Evolutionary conservation across 2,888 invertebrate genomes (phyloP).

Genomic region (Drosophila barbarae): DNA sequence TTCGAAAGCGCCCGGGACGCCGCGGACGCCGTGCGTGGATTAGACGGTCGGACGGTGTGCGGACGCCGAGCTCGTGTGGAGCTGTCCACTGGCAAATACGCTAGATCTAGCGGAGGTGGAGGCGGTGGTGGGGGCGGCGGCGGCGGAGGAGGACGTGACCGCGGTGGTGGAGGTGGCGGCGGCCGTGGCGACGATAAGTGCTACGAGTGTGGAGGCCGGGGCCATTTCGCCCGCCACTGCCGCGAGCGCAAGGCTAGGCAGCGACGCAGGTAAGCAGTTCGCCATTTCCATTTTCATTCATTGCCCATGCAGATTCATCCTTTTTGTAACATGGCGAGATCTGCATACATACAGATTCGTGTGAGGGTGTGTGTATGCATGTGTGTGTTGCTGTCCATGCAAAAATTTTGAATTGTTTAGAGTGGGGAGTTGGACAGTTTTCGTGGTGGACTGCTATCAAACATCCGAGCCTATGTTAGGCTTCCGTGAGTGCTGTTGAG

Average conservation of each 20-base stretch:
- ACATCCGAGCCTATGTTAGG: conserved; percentile 2
- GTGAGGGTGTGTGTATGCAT: background rate
- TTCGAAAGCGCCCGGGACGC: conserved; percentile 95
- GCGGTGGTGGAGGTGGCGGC: conserved; percentile 51
- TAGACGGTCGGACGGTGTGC: conserved; percentile 91
- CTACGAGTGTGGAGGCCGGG: conserved; percentile 96
- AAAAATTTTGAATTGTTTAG: conserved; percentile 56
- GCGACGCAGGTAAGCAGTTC: conserved; percentile 80
- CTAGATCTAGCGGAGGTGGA: conserved; percentile 76
- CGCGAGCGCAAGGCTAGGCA: conserved; percentile 83
- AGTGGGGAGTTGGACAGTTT: conserved; percentile 37
- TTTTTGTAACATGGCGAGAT: conserved; percentile 43
- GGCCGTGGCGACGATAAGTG: conserved; percentile 88
- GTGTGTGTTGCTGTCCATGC: conserved; percentile 17
- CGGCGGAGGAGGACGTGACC: conserved; percentile 81
- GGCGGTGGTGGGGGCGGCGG: conserved; percentile 79
- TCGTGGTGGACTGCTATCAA: conserved; percentile 15
- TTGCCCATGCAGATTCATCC: conserved; percentile 27
- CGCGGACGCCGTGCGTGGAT: conserved; percentile 90
- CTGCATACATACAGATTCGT: conserved; percentile 35
- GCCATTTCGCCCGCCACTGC: conserved; percentile 96
- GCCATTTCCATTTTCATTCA: conserved; percentile 53
- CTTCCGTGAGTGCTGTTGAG: conserved; percentile 5
- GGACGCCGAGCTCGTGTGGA: conserved; percentile 95
- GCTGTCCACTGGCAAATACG: conserved; percentile 90